These are phyloP conservation scores for Calephelis perditalis DNA, from an alignment of 2,888 invertebrate genomes.

Conservation along the genomic window DNA sequence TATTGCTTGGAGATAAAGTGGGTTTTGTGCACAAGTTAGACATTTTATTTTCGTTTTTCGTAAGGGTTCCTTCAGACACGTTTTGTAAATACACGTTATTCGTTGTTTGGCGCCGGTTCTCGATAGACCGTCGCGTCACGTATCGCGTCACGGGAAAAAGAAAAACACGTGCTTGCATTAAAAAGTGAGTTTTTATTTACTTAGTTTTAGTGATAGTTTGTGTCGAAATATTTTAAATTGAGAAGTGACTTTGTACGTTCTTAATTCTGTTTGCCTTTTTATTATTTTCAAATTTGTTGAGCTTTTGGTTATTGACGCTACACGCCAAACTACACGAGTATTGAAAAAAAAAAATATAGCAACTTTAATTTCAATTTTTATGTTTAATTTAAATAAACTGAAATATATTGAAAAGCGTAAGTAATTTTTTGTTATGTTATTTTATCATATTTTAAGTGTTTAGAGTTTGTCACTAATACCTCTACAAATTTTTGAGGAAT, in stretches of 20 bases:
- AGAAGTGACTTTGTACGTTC: not conserved
- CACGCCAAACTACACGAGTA: no score
- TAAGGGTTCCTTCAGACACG: constrained; percentile 44
- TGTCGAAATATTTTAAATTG: not conserved
- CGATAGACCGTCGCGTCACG: constrained; percentile 1
- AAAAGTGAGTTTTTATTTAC: constrained; percentile 27
- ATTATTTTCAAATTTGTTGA: not conserved
- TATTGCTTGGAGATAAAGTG: constrained; percentile 28
- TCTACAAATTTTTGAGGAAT: no score
- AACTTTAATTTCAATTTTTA: no score
- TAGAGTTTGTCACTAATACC: no score
- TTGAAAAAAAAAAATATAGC: no score
- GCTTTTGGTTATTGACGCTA: not conserved
- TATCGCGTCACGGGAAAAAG: constrained; percentile 18
- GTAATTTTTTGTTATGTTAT: no score
- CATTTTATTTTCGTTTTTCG: constrained; percentile 48
- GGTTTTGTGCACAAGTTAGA: constrained; percentile 34
- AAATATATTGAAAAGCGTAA: no score
- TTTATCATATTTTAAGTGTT: no score
- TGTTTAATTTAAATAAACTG: no score
- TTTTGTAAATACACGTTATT: constrained; percentile 41
- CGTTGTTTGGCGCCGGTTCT: constrained; percentile 28
- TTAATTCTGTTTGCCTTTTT: no score
- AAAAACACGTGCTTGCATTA: constrained; percentile 26
- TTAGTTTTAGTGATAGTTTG: not conserved